Evolutionary conservation across 2,797 vertebrate genomes (phyloP).

Genomic region (Diceros bicornis): DNA sequence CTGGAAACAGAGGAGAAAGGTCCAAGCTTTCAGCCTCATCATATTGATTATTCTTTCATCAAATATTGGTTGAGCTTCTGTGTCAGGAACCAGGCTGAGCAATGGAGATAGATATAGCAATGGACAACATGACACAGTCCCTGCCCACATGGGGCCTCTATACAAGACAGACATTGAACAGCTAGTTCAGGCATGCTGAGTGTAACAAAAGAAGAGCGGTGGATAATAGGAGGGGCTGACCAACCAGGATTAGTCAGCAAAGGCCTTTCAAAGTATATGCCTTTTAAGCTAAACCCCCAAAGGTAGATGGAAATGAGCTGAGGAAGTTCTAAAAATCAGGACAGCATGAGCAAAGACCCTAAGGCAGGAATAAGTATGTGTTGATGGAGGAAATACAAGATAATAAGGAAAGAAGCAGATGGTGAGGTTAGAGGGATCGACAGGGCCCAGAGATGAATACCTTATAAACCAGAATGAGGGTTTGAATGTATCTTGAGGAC

Average conservation of each 20-base stretch:
- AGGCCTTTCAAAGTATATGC: background rate
- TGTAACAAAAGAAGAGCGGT: background rate
- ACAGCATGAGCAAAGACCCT: background rate
- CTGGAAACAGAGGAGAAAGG: background rate
- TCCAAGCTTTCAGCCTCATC: background rate
- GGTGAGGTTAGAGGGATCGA: background rate
- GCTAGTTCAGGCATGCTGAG: background rate
- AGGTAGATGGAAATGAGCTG: background rate
- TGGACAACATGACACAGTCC: background rate
- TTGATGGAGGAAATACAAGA: background rate
- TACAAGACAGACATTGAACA: background rate
- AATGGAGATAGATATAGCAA: background rate
- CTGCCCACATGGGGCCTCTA: background rate
- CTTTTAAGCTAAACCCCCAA: background rate
- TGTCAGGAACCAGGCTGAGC: background rate
- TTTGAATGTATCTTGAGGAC: background rate
- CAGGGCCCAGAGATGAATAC: background rate
- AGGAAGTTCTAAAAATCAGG: background rate
- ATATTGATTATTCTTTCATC: conserved; percentile 5
- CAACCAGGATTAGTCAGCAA: background rate
- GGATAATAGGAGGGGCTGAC: background rate
- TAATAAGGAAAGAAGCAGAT: background rate
- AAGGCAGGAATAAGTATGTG: background rate
- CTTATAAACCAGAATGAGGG: background rate
- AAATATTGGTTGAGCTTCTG: background rate